These are phyloP conservation scores for Aldabrachelys gigantea DNA, from an alignment of 2,113 vertebrate genomes.

Conservation along the genomic window DNA sequence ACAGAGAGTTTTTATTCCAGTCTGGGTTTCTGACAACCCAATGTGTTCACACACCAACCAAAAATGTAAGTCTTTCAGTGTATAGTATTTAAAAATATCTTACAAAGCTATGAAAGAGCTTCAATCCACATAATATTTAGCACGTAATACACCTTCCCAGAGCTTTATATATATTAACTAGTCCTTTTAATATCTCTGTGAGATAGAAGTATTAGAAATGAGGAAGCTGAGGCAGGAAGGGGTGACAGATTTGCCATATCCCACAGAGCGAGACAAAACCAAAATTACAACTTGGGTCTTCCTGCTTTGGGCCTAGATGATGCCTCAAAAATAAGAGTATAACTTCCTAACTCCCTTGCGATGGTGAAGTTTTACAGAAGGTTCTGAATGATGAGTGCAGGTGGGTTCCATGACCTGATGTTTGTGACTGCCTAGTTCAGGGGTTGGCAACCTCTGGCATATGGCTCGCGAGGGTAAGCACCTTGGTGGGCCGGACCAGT, in stretches of 20 bases:
- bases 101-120: neutral
- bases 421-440: neutral
- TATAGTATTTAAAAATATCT: neutral
- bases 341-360: neutral
- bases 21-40: neutral
- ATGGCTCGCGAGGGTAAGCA: too few relatives aligned
- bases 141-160: neutral
- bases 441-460: too few relatives aligned
- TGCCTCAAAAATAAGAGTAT: neutral
- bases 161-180: neutral
- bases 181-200: neutral
- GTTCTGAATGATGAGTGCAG: neutral
- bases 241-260: neutral
- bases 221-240: neutral
- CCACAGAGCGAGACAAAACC: fast-evolving
- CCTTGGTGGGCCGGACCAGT: too few relatives aligned
- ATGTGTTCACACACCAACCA: neutral
- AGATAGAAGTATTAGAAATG: neutral
- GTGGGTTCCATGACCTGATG: neutral
- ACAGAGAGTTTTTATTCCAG: neutral
- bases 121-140: neutral
- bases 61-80: neutral
- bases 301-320: fast-evolving
- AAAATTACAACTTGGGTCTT: fast-evolving
- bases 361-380: neutral